Conservation (phyloP, 2,113 vertebrate species). For the Cettia cetti region DNA sequence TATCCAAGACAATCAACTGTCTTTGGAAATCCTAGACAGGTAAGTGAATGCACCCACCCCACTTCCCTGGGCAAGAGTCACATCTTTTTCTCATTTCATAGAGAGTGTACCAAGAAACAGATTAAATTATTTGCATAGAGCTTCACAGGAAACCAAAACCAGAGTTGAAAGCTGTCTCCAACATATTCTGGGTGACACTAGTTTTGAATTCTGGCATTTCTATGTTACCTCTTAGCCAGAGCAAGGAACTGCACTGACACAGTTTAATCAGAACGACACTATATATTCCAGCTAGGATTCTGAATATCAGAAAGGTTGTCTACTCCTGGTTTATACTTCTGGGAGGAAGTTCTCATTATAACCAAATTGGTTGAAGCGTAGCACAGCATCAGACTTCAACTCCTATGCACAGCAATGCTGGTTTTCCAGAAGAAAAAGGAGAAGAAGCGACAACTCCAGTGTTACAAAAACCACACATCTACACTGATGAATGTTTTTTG, state of each 20-base stretch:
- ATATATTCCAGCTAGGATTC: background rate
- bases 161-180: background rate
- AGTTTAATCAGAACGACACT: background rate
- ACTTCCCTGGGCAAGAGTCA: background rate
- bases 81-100: background rate
- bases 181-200: background rate
- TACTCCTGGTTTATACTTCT: background rate
- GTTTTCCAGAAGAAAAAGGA: background rate
- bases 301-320: background rate
- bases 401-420: accelerated
- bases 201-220: background rate
- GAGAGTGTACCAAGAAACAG: background rate
- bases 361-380: background rate
- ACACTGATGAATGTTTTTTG: background rate
- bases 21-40: background rate
- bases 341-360: background rate
- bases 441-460: background rate
- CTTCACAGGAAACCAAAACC: background rate
- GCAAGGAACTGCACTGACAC: background rate
- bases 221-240: background rate
- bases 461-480: background rate
- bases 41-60: background rate
- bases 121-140: background rate
- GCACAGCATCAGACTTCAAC: background rate
- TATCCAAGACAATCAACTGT: background rate